Conservation (phyloP, 2,797 vertebrate species). For the Crax fasciolata region DNA sequence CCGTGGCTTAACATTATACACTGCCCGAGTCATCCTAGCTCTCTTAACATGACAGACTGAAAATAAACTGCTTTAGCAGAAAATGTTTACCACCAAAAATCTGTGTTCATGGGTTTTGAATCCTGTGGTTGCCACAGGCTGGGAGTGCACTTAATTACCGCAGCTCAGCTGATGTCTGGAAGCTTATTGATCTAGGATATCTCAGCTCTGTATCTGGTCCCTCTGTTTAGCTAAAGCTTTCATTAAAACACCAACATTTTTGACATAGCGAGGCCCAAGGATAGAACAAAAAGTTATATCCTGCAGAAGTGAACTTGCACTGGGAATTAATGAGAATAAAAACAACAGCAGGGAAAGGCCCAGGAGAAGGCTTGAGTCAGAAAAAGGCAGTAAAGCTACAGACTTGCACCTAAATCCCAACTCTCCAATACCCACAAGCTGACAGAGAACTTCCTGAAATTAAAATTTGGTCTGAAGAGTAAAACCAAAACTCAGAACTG, state of each 20-base stretch:
- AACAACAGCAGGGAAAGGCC: not conserved
- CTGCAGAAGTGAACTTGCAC: not conserved
- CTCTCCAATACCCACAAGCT: not conserved
- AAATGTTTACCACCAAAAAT: not conserved
- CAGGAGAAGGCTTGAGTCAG: not conserved
- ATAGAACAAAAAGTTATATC: constrained; percentile 1
- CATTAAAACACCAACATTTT: not conserved
- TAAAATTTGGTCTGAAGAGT: not conserved
- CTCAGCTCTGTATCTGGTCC: not conserved
- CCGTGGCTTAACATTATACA: not conserved
- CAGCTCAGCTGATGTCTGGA: not conserved
- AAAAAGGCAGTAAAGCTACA: not conserved
- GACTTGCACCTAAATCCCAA: not conserved
- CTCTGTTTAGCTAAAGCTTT: not conserved
- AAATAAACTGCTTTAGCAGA: not conserved
- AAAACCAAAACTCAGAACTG: not conserved
- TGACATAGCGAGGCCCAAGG: not conserved
- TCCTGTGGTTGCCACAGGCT: not conserved
- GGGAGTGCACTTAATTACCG: not conserved
- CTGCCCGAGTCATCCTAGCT: not conserved
- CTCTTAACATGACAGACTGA: not conserved
- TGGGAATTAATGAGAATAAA: not conserved
- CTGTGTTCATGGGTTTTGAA: not conserved
- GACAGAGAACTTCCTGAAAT: not conserved
- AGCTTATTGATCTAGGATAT: not conserved